A percentile compares a stretch with the other conserved stretches of the same genome.
Conservation (phyloP, 35 echinoderm and acorn worm species). For the Lytechinus variegatus region DNA sequence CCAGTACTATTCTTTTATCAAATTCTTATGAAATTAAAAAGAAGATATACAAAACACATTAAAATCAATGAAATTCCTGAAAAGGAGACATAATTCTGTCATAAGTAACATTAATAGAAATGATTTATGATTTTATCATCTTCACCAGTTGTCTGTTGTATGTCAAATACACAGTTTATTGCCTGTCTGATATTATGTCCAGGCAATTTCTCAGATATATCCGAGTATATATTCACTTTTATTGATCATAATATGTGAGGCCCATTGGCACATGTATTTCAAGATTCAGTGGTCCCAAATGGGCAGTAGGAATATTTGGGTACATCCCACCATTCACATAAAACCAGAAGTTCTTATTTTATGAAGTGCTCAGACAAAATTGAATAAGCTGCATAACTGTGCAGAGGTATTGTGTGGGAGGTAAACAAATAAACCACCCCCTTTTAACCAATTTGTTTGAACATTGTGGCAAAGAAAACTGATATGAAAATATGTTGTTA, state of each 20-base stretch:
- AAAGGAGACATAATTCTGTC: not conserved
- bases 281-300: not conserved
- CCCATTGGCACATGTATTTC: not conserved
- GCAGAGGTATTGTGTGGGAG: not conserved
- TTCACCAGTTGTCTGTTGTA: not conserved
- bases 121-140: not conserved
- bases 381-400: not conserved
- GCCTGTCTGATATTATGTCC: not conserved
- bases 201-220: not conserved
- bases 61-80: too few species aligned
- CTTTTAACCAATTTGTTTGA: not conserved
- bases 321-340: not conserved
- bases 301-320: not conserved
- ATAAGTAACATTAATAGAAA: not conserved
- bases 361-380: not conserved
- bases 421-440: not conserved
- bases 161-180: not conserved
- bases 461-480: not conserved
- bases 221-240: not conserved
- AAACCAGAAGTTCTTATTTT: not conserved
- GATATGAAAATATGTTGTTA: not conserved
- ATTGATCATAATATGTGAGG: not conserved
- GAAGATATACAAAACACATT: too few species aligned
- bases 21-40: too few species aligned
- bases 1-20: too few species aligned